Conservation (phyloP, 2,888 invertebrate species). For the Dione juno region DNA sequence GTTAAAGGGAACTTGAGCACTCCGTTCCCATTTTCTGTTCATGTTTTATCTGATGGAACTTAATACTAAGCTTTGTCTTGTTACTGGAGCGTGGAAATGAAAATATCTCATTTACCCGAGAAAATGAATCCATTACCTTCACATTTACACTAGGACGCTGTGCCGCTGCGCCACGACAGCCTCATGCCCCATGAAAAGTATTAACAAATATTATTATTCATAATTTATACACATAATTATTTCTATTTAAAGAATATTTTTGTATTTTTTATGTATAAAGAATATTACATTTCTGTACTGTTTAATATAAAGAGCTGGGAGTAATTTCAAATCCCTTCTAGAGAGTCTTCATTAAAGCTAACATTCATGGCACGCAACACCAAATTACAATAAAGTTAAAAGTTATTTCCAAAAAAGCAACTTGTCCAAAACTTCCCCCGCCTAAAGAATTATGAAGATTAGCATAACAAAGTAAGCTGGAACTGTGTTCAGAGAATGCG, state of each 20-base stretch:
- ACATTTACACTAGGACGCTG: no score
- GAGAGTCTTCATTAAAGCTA: slow-evolving; percentile 45
- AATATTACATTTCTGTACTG: background rate
- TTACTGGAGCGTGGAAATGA: no score
- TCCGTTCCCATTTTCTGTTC: no score
- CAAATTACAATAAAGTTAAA: slow-evolving; percentile 79
- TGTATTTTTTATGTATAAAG: background rate
- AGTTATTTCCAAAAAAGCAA: slow-evolving; percentile 79
- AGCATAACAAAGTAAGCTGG: slow-evolving; percentile 81
- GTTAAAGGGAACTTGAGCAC: no score
- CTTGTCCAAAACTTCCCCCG: slow-evolving; percentile 72
- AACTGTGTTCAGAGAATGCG: slow-evolving; percentile 76
- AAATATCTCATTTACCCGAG: no score
- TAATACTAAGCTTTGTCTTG: no score
- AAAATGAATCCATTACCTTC: no score
- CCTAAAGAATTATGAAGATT: slow-evolving; percentile 81
- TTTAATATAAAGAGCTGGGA: background rate
- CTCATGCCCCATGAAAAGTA: no score
- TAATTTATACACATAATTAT: no score
- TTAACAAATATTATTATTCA: no score
- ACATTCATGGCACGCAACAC: slow-evolving; percentile 63
- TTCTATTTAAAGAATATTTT: background rate
- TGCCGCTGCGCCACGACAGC: no score
- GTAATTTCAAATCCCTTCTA: background rate
- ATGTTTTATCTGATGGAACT: no score